Evolutionary conservation across 2,888 invertebrate species (phyloP).

Genomic region (Oxycera nigricornis): DNA sequence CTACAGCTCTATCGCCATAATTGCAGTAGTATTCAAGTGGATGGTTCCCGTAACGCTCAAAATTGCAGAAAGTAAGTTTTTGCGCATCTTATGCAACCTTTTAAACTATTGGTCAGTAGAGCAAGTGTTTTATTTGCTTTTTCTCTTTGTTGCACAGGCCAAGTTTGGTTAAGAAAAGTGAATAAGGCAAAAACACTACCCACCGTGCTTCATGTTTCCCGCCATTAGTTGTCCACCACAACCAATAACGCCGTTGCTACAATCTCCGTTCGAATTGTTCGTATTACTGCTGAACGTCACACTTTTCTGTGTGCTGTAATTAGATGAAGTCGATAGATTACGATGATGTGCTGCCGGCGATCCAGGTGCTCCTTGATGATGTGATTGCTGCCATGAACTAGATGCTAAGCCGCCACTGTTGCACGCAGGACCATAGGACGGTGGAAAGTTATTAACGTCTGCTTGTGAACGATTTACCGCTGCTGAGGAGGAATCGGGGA

Average conservation of each 20-base stretch:
- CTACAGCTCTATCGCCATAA: not conserved
- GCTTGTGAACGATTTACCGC: conserved; percentile 52
- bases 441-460: conserved; percentile 48
- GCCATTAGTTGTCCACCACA: conserved; percentile 62
- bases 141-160: no score
- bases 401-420: conserved; percentile 53
- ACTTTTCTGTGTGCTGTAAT: conserved; percentile 62
- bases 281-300: conserved; percentile 60
- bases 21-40: not conserved
- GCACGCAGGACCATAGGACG: conserved; percentile 71
- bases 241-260: conserved; percentile 54
- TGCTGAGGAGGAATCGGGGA: conserved; percentile 65
- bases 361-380: conserved; percentile 53
- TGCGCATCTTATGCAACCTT: no score
- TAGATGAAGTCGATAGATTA: conserved; percentile 60
- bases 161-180: not conserved
- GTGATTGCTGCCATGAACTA: conserved; percentile 53
- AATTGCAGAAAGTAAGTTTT: no score
- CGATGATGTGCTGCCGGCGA: conserved; percentile 56
- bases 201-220: conserved; percentile 63
- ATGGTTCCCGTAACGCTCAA: no score
- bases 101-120: no score
- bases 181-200: not conserved
- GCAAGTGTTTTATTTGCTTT: no score
- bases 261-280: conserved; percentile 55